phyloP scores from a whole-genome alignment of 2,113 vertebrate species.

The Gambusia holbrooki region DNA sequence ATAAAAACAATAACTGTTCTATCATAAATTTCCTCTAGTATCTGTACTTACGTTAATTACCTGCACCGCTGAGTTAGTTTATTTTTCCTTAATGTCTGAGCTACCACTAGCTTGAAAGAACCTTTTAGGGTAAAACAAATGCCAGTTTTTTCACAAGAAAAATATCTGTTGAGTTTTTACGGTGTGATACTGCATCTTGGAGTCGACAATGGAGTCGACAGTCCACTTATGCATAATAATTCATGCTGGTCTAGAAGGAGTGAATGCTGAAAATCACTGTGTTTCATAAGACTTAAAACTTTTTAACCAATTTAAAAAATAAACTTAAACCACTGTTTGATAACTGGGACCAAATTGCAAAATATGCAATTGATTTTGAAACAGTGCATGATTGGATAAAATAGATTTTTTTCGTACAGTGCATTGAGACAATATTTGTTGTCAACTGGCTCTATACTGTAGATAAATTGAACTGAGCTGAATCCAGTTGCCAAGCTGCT shows the following conservation, averaged over 20 bases:
- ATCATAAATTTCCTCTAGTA: no score
- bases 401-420: no score
- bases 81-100: neutral
- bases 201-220: neutral
- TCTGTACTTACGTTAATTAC: no score
- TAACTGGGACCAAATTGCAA: neutral
- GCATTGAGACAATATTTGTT: no score
- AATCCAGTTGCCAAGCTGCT: no score
- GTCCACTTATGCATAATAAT: neutral
- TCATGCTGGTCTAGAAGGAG: neutral
- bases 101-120: neutral
- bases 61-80: no score
- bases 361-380: no score
- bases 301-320: neutral
- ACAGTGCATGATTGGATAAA: no score
- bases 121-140: neutral
- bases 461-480: no score
- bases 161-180: no score
- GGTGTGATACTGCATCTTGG: neutral
- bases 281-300: neutral
- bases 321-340: neutral
- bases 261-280: neutral
- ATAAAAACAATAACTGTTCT: no score
- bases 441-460: no score
- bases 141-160: neutral